Evolutionary conservation across 2,888 invertebrate species (phyloP).

Genomic region (Aplocera efformata): DNA sequence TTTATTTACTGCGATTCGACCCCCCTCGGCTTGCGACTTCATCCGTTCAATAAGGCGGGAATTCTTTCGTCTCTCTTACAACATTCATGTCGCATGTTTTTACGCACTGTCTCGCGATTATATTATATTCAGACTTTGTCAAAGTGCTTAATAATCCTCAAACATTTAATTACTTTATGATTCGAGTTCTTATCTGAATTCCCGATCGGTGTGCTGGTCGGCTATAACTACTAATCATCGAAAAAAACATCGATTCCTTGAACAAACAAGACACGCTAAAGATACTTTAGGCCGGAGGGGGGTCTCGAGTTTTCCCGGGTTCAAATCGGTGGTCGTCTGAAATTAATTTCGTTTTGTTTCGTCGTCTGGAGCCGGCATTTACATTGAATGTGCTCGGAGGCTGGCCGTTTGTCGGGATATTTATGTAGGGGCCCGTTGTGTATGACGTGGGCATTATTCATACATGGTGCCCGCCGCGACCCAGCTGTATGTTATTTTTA

Average conservation of each 20-base stretch:
- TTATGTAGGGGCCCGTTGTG: conserved; percentile 72
- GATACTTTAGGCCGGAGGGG: conserved; percentile 66
- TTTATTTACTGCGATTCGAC: conserved; percentile 53
- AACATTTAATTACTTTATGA: conserved; percentile 27
- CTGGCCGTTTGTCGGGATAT: conserved; percentile 71
- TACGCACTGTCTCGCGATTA: conserved; percentile 17
- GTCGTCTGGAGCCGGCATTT: conserved; percentile 76
- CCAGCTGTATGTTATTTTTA: conserved; percentile 75
- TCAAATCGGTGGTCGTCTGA: conserved; percentile 70
- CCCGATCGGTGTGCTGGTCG: conserved; percentile 53
- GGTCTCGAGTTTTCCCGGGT: conserved; percentile 63
- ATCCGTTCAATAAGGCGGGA: conserved; percentile 36
- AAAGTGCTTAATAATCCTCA: conserved; percentile 23
- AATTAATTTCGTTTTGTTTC: conserved; percentile 80
- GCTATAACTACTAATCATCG: conserved; percentile 61
- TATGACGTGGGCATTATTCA: conserved; percentile 79
- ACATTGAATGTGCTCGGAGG: conserved; percentile 78
- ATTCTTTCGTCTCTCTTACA: conserved; percentile 17
- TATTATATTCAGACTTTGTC: conserved; percentile 22
- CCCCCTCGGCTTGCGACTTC: conserved; percentile 44
- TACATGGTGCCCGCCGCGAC: conserved; percentile 59
- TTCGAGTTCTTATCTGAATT: conserved; percentile 49
- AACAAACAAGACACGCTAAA: conserved; percentile 60
- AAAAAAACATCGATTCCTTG: conserved; percentile 53
- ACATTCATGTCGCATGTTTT: conserved; percentile 17